A percentile compares a stretch with the other conserved stretches of the same genome.
Conservation (phyloP, 2,113 vertebrate genomes). For the Phrynocephalus versicolor region DNA sequence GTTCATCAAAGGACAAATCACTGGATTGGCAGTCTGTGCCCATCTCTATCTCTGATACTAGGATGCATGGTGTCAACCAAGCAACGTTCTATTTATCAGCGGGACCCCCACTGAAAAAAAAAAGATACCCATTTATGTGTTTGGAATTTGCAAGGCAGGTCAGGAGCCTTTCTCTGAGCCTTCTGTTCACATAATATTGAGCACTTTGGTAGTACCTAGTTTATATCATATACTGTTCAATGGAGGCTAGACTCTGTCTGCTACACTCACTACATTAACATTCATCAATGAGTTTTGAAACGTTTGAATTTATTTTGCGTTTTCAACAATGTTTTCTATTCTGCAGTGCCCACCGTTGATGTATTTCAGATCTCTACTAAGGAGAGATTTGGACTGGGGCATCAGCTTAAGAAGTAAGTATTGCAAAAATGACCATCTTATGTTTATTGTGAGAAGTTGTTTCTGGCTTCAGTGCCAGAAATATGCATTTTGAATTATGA, state of each 20-base stretch:
- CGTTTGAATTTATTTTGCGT: background rate
- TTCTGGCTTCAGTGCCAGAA: background rate
- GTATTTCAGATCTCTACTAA: constrained; percentile 92
- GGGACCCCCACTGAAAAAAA: background rate
- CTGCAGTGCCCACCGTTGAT: constrained; percentile 86
- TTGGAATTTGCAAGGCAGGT: background rate
- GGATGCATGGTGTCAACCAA: background rate
- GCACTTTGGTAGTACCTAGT: background rate
- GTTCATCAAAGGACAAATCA: no score
- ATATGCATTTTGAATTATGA: background rate
- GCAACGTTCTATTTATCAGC: background rate
- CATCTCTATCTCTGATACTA: background rate
- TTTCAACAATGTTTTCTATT: constrained; percentile 40
- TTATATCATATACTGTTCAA: background rate
- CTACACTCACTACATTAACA: background rate
- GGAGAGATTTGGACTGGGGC: constrained; percentile 88
- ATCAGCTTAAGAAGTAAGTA: constrained; percentile 91
- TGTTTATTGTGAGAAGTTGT: background rate
- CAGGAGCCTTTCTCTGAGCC: background rate
- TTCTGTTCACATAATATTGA: background rate
- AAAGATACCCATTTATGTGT: background rate
- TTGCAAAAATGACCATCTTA: background rate
- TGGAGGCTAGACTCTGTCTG: background rate
- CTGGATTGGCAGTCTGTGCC: no score
- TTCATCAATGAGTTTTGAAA: background rate